These are phyloP conservation scores for Polyploca ridens DNA, from an alignment of 2,888 invertebrate genomes.

Conservation along the genomic window DNA sequence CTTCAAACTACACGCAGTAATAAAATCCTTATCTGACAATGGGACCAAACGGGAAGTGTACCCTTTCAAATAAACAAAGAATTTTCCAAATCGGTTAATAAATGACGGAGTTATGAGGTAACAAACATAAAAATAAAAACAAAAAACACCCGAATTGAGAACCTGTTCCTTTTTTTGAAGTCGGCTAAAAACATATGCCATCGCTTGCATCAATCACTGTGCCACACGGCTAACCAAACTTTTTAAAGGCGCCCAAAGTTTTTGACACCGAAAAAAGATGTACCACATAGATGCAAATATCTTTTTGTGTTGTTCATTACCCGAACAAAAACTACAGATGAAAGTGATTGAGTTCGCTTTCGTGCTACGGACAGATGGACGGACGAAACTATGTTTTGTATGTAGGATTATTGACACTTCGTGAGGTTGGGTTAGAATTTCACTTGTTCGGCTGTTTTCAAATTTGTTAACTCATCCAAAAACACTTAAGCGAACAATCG, in stretches of 20 bases:
- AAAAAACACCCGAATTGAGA: too few species aligned
- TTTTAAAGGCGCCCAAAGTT: conserved; percentile 62
- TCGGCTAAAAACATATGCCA: conserved; percentile 13
- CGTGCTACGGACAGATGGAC: conserved; percentile 43
- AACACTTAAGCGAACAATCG: not conserved
- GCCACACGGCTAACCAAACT: conserved; percentile 32
- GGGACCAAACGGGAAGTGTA: too few species aligned
- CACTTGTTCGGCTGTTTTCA: conserved; percentile 45
- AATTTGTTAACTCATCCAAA: conserved; percentile 7
- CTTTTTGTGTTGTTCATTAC: conserved; percentile 74
- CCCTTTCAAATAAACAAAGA: too few species aligned
- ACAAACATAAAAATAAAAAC: too few species aligned
- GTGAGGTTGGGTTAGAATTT: conserved; percentile 54
- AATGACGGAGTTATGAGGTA: too few species aligned
- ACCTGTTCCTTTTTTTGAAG: too few species aligned
- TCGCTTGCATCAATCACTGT: conserved; percentile 39
- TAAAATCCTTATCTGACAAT: too few species aligned
- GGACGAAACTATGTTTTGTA: conserved; percentile 25
- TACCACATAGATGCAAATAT: conserved; percentile 80
- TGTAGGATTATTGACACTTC: conserved; percentile 55
- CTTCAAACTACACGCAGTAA: too few species aligned
- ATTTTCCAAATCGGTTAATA: too few species aligned
- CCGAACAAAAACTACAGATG: conserved; percentile 65
- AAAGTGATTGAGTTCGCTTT: conserved; percentile 80
- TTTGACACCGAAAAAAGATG: conserved; percentile 66